Evolutionary conservation across 2,797 vertebrate genomes (phyloP).

Genomic region (Emydoidea blandingii): DNA sequence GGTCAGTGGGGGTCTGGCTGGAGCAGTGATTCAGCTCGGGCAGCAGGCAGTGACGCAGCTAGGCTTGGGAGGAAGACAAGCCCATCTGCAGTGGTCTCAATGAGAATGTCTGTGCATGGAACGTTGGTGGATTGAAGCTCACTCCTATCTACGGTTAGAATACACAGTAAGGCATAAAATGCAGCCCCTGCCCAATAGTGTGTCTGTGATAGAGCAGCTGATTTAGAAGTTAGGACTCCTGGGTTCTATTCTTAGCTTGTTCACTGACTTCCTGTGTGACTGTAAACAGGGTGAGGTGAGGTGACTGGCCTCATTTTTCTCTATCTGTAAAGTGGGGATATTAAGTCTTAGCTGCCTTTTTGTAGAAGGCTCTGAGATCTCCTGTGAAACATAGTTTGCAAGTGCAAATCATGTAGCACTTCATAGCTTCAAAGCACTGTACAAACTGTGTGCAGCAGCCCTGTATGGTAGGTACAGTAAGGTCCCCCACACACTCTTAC

Average conservation of each 20-base stretch:
- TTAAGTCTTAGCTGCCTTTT: neutral
- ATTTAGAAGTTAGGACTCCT: neutral
- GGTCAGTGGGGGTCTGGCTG: neutral
- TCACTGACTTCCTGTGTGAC: neutral
- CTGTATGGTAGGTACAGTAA: neutral
- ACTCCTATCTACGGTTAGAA: neutral
- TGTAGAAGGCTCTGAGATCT: neutral
- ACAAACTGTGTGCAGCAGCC: too few relatives aligned
- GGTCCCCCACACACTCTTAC: neutral
- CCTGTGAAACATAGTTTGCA: fast-evolving
- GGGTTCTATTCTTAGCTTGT: slow-evolving; percentile 53
- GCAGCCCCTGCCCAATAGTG: slow-evolving; percentile 45
- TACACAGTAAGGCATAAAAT: slow-evolving; percentile 48
- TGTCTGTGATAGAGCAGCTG: slow-evolving; percentile 20
- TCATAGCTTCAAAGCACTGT: neutral
- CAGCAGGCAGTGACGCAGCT: neutral
- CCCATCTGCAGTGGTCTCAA: neutral
- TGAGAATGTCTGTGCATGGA: neutral
- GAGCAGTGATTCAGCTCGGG: neutral
- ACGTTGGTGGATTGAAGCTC: fast-evolving
- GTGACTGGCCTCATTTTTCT: neutral
- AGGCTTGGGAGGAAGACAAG: neutral
- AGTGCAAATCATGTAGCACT: neutral
- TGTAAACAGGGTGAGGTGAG: slow-evolving; percentile 16
- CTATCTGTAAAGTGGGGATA: neutral